phyloP scores from a whole-genome alignment of 2,797 vertebrate genomes.

The Sardinella longiceps region DNA sequence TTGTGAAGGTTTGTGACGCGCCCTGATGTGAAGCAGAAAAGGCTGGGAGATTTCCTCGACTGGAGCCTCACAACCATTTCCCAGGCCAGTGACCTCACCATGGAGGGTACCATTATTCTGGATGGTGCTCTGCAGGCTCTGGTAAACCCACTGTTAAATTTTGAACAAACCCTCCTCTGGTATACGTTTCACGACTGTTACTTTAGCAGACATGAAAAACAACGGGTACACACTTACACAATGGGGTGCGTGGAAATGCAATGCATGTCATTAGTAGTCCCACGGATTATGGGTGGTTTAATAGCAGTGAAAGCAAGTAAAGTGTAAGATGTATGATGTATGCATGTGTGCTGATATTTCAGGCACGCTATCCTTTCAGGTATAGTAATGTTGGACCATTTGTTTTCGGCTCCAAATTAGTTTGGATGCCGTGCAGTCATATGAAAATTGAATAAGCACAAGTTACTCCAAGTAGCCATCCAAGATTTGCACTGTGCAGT shows the following conservation, averaged over 20 bases:
- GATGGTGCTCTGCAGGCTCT: conserved; percentile 91
- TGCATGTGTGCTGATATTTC: too few relatives aligned
- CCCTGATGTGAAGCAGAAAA: conserved; percentile 89
- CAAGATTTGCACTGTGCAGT: too few relatives aligned
- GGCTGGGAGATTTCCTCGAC: conserved; percentile 89
- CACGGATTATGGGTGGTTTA: not conserved
- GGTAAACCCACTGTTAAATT: conserved; percentile 73
- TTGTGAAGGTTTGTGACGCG: conserved; percentile 88
- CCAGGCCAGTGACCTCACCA: conserved; percentile 75
- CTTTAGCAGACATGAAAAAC: too few relatives aligned
- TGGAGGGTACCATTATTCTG: conserved; percentile 79
- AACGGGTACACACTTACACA: too few relatives aligned
- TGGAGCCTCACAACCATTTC: conserved; percentile 86
- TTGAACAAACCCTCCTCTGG: not conserved
- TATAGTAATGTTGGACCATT: too few relatives aligned
- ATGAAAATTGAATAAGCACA: too few relatives aligned
- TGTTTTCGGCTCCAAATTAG: too few relatives aligned
- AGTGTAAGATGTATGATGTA: not conserved
- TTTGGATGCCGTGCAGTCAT: too few relatives aligned
- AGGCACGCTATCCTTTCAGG: too few relatives aligned
- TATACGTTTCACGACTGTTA: not conserved
- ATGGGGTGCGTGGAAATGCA: not conserved
- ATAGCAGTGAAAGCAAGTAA: not conserved
- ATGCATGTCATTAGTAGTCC: not conserved
- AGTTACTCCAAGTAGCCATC: too few relatives aligned